Evolutionary conservation across 2,888 invertebrate genomes (phyloP), one percentile per base, ranked within the genome.

Genomic region (Gibbula magus): DNA sequence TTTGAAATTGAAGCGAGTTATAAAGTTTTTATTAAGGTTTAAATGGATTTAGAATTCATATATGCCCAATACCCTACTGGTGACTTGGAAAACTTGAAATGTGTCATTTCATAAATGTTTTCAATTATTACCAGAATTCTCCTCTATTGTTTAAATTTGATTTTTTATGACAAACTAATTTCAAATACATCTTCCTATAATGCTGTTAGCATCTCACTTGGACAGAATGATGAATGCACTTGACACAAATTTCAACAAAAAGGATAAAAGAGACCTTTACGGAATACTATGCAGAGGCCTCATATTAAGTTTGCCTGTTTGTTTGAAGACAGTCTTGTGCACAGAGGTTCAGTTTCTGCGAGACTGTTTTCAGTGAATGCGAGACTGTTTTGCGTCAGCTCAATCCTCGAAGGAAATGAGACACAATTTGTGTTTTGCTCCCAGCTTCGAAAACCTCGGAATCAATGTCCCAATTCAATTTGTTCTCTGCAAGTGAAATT

Each of bases 391-490:
- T 61, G 29, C 61, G 29, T 61, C 61, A 61, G 29, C 29, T 61
- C 22, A 29, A 61, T 61, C n/a, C 61, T 29, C 10, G 25, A 25
- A 16, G 61, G 61, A 25, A 61, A 29, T 61, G 29, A 61, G 61
- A 16, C 61, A 22, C 61, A 61, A 61, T 61, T 61, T 61, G 22
- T 22, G 61, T 61, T 61, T 61, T 61, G 45, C 61, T 61, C 29
- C 25, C 61, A 16, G 29, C 29, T 29, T 25, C 61, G 29, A 61
- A 61, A 29, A 29, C 29, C 61, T 29, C 2, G 29, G 61, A 61
- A 61, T 61, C 61, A 29, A 61, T 61, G 61, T 61, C 25, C 61
- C 25, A 61, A 61, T 61, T 61, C 25, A 61, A 61, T 61, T 61
- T 61, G 25, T 25, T 61, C 29, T 25, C 61, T 16, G 25, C 29